A percentile compares a stretch with the other conserved stretches of the same genome.
Evolutionary conservation across 1,140 invertebrate genomes (phyloP).

Genomic region (Zaprionus capensis): DNA sequence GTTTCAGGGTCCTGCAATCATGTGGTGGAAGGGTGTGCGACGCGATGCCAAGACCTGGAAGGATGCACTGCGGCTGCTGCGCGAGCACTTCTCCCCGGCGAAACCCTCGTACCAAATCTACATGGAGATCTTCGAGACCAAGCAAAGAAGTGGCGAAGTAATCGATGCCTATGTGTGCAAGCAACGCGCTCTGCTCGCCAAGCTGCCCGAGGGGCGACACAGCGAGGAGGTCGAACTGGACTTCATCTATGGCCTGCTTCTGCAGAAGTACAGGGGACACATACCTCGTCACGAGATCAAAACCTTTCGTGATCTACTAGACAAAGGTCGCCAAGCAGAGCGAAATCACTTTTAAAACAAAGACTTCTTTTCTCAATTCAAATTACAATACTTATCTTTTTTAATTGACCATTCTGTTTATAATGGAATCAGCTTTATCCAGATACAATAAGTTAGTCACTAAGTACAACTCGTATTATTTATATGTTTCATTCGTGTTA

Average conservation of each 20-base stretch:
- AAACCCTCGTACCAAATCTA: conserved; percentile 78
- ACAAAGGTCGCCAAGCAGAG: conserved; percentile 63
- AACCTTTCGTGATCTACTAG: conserved; percentile 71
- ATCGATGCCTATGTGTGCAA: conserved; percentile 78
- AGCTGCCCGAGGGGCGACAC: conserved; percentile 73
- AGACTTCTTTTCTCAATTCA: neutral
- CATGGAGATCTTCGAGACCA: conserved; percentile 73
- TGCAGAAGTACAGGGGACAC: conserved; percentile 63
- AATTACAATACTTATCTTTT: no score
- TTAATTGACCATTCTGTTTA: no score
- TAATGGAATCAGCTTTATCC: no score
- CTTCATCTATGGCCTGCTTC: conserved; percentile 71
- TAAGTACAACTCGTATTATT: neutral
- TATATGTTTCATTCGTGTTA: no score
- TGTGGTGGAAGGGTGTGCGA: conserved; percentile 80
- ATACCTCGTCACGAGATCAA: conserved; percentile 75
- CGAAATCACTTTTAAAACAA: conserved; percentile 38
- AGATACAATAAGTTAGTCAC: neutral
- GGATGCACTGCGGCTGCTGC: conserved; percentile 62
- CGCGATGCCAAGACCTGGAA: conserved; percentile 71
- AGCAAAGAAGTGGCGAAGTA: conserved; percentile 43
- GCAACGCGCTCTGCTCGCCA: conserved; percentile 73
- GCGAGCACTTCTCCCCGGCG: conserved; percentile 76
- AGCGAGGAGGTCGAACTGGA: conserved; percentile 79
- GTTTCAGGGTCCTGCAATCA: conserved; percentile 59